These are phyloP conservation scores for Maniola jurtina DNA, from an alignment of 1,140 invertebrate genomes.

Conservation along the genomic window DNA sequence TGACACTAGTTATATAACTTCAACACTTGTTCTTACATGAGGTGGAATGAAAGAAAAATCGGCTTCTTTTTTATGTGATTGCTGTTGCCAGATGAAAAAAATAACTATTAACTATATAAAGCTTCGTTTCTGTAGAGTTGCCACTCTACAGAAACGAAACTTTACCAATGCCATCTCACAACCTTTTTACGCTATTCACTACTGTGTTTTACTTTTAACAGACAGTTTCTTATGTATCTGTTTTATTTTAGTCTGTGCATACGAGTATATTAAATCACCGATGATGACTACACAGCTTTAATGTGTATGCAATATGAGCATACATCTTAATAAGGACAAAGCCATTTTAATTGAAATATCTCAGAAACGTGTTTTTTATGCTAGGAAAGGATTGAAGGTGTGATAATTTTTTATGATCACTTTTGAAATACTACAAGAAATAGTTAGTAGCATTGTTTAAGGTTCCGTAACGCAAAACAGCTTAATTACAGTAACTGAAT, in stretches of 20 bases:
- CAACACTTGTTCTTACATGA: too few species aligned
- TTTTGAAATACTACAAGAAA: not conserved
- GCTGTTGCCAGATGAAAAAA: too few species aligned
- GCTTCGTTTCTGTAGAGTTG: too few species aligned
- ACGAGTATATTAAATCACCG: not conserved
- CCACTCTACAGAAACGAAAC: too few species aligned
- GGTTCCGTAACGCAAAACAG: not conserved
- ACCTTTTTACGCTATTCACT: too few species aligned
- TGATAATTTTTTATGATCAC: conserved; percentile 2
- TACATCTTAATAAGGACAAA: conserved; percentile 8
- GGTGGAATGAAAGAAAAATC: too few species aligned
- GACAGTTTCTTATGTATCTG: not conserved
- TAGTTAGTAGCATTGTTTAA: not conserved
- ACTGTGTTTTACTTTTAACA: too few species aligned
- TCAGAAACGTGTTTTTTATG: not conserved
- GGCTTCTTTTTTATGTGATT: too few species aligned
- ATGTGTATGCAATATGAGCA: not conserved
- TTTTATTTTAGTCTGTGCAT: not conserved
- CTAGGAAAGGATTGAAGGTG: not conserved
- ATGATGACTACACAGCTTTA: conserved; percentile 1
- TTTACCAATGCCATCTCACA: too few species aligned
- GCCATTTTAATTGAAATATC: conserved; percentile 9
- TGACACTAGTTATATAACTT: too few species aligned
- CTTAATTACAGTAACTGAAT: too few species aligned
- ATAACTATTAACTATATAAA: too few species aligned